Percentiles rank a stretch among this genome's conserved stretches.
Conservation (phyloP, 2,888 invertebrate species). For the Ornithoptera priamus region DNA sequence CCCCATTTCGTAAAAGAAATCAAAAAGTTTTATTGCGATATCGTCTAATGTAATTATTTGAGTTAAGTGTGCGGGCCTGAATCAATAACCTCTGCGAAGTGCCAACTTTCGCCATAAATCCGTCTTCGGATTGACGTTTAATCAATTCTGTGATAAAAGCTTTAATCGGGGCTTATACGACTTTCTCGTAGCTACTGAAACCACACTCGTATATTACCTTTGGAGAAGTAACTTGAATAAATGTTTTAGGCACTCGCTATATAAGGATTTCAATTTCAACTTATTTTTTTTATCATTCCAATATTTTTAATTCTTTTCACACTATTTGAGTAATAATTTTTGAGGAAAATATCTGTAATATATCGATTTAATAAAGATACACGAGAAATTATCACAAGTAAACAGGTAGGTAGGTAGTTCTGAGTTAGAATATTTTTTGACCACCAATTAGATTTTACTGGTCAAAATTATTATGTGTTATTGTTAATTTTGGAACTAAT, state of each 20-base stretch:
- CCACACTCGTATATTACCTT: slow-evolving; percentile 21
- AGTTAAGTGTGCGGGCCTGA: slow-evolving; percentile 20
- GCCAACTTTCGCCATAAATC: slow-evolving; percentile 27
- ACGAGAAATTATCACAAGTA: too few species aligned
- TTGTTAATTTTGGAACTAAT: too few species aligned
- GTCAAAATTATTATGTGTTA: too few species aligned
- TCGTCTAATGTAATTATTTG: slow-evolving; percentile 20
- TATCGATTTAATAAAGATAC: too few species aligned
- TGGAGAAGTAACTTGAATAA: slow-evolving; percentile 5
- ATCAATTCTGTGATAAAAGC: slow-evolving; percentile 30
- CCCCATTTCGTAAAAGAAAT: slow-evolving; percentile 1
- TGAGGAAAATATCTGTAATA: too few species aligned
- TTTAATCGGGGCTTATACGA: slow-evolving; percentile 29
- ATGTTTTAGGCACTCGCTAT: neutral
- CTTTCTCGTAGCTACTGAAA: slow-evolving; percentile 18
- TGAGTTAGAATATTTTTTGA: too few species aligned
- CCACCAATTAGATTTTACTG: too few species aligned
- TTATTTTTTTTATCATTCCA: too few species aligned
- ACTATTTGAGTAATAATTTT: too few species aligned
- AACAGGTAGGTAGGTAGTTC: too few species aligned
- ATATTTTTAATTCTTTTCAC: too few species aligned
- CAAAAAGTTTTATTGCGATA: slow-evolving; percentile 13
- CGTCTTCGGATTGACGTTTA: slow-evolving; percentile 26
- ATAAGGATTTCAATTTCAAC: neutral
- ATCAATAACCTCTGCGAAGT: slow-evolving; percentile 21